Percentiles rank a stretch among this genome's conserved stretches.
phyloP scores from a whole-genome alignment of 1,140 invertebrate species.

The Tetranychus cinnabarinus region DNA sequence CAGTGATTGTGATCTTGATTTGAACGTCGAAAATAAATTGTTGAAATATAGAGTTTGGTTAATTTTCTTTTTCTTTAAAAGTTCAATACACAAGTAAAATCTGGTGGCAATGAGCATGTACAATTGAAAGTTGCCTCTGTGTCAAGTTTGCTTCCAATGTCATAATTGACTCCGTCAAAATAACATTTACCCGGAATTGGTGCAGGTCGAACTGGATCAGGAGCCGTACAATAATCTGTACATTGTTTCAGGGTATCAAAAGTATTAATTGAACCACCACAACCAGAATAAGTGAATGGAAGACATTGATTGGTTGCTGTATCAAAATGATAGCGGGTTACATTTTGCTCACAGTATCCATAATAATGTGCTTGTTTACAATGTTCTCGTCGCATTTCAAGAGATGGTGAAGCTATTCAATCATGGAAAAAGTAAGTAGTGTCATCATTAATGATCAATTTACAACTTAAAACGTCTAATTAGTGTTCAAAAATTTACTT shows the following conservation, averaged over 20 bases:
- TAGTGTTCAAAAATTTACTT: background rate
- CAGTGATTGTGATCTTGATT: too few species aligned
- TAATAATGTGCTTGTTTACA: background rate
- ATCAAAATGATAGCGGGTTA: background rate
- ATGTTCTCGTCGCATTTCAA: background rate
- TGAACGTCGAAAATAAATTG: too few species aligned
- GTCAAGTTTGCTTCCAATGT: background rate
- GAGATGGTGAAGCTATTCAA: background rate
- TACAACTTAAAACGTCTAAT: background rate
- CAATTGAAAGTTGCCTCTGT: background rate
- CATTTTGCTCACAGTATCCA: background rate
- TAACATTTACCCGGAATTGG: background rate
- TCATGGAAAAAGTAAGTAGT: background rate
- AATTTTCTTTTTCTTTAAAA: too few species aligned
- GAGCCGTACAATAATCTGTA: background rate
- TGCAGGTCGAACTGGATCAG: background rate
- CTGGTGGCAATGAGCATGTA: too few species aligned
- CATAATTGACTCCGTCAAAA: background rate
- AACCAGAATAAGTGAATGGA: background rate
- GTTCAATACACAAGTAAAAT: too few species aligned
- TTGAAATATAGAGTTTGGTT: too few species aligned
- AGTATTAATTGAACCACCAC: background rate
- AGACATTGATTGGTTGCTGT: background rate
- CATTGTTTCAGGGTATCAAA: background rate
- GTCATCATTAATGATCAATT: background rate